Conservation (phyloP, 2,797 vertebrate species). For the Ambastaia sidthimunki region DNA sequence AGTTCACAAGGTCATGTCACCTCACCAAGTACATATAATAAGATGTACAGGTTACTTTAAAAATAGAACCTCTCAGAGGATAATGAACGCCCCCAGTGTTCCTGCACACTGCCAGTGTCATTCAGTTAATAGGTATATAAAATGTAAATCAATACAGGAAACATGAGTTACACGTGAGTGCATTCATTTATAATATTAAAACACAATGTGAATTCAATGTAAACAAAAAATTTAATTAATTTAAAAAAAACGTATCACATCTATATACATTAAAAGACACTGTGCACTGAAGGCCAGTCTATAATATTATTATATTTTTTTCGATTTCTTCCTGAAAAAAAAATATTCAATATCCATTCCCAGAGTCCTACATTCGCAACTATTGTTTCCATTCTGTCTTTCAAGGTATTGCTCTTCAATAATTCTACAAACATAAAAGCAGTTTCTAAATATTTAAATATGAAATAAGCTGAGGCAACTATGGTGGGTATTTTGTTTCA, state of each 20-base stretch:
- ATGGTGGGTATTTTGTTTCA: neutral
- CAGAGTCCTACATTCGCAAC: neutral
- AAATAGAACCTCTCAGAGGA: neutral
- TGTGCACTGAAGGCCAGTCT: neutral
- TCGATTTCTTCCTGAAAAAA: neutral
- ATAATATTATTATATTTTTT: neutral
- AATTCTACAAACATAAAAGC: neutral
- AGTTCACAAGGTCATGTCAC: neutral
- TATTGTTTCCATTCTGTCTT: neutral
- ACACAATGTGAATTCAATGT: neutral
- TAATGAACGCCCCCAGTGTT: neutral
- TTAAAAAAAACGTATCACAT: too few species aligned
- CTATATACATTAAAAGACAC: too few species aligned
- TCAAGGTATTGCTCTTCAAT: neutral
- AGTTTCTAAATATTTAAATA: neutral
- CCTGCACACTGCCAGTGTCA: neutral
- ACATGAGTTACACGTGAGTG: neutral
- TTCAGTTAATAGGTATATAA: neutral
- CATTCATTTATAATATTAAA: neutral
- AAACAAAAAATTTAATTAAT: neutral
- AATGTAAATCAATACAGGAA: constrained; percentile 4
- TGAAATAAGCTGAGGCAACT: neutral
- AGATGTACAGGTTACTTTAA: neutral
- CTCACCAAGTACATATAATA: neutral
- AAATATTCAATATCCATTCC: neutral